Evolutionary conservation across 53 echinoderm and acorn worm genomes (phyloP), one percentile per base, ranked within the genome.

Genomic region (Holothuria scabra): DNA sequence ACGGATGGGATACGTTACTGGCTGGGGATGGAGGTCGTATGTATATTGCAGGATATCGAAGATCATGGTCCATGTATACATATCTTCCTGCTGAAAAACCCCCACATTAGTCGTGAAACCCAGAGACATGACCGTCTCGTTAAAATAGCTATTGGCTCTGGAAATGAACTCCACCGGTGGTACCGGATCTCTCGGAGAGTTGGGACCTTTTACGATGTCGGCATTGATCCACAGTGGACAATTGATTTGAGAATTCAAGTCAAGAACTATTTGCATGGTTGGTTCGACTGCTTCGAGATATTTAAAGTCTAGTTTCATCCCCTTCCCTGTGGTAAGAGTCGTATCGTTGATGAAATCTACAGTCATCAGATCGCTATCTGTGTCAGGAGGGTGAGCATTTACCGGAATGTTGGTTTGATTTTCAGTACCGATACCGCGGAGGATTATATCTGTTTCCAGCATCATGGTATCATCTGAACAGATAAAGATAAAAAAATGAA

Each of bases 51-150:
- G 76, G 67, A 65, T 93, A 65, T 93, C 93, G 52, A 90, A 93
- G 62, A 93, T 90, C 93, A 93, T 93, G 18, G 88, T 82, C 93
- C 93, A 93, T 8, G 90, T 90, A 78, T 93, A 93, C 56, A 85
- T 64, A 62, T 93, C 88, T 31, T 93, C 90, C 1, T 29, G 11
- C 21, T 64, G 23, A 4, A 69, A 1, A 5, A 46, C 29, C 18
- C 78, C 56, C 78, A 71, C 82, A 31, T 8, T 48, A 4, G 93
- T 90, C 30, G 90, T 88, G 67, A 85, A 93, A 6, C 93, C 93
- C 11, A 93, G 88, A 11, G 93, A 93, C 76, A 93, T 82, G 5
- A 87, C 87, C 7, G 93, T 88, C 80, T 85, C 41, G 48, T 87
- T 20, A 56, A 93, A 93, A 70, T 90, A 85, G 18, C 89, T 86